Conservation (phyloP, 1,140 invertebrate species). For the Aricia agestis region DNA sequence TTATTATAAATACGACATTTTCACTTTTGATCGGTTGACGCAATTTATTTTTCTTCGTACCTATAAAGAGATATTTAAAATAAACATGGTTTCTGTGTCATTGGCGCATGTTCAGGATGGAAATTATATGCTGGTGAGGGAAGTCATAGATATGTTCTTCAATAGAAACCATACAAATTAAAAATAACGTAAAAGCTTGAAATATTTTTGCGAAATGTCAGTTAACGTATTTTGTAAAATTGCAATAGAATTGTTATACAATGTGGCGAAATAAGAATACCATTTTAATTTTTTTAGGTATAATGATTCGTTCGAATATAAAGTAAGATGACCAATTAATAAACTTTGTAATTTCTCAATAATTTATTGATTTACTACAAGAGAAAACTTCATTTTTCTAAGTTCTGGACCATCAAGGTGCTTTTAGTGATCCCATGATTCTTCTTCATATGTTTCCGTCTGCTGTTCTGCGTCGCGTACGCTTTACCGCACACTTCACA, state of each 20-base stretch:
- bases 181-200: not conserved
- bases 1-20: constrained; percentile 4
- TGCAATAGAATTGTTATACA: too few relatives aligned
- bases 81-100: constrained; percentile 10
- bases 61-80: constrained; percentile 14
- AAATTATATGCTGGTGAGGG: not conserved
- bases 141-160: not conserved
- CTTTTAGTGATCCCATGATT: constrained; percentile 58
- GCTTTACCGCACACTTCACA: constrained; percentile 63
- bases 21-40: not conserved
- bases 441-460: constrained; percentile 65
- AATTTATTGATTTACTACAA: constrained; percentile 18
- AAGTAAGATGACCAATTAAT: not conserved
- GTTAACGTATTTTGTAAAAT: too few relatives aligned
- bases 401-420: constrained; percentile 21
- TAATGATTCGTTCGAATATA: too few relatives aligned
- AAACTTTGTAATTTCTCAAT: not conserved
- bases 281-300: too few relatives aligned
- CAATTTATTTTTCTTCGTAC: not conserved
- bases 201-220: too few relatives aligned
- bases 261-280: too few relatives aligned
- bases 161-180: not conserved
- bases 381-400: constrained; percentile 21
- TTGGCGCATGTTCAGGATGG: not conserved
- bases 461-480: constrained; percentile 63